Evolutionary conservation across 2,113 vertebrate species (phyloP).

Genomic region (Sminthopsis crassicaudata): DNA sequence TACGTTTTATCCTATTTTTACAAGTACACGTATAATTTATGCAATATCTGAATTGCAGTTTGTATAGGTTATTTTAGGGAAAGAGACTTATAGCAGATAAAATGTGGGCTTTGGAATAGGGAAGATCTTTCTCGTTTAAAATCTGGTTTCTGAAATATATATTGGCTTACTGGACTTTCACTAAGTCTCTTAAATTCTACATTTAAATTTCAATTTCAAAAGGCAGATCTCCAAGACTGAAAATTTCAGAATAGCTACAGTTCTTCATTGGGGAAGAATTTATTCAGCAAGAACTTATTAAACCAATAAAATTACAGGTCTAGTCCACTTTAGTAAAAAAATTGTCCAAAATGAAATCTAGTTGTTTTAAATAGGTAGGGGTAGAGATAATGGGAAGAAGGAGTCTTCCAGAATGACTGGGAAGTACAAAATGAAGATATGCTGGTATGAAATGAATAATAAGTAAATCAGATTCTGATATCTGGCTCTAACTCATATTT

Average conservation of each 20-base stretch:
- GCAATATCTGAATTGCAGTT: background rate
- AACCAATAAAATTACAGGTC: background rate
- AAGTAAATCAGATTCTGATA: background rate
- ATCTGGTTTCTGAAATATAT: background rate
- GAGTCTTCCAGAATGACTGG: background rate
- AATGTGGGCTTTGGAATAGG: background rate
- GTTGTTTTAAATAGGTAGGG: background rate
- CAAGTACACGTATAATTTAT: background rate
- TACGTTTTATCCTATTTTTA: background rate
- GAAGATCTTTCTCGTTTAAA: background rate
- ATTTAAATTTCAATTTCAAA: too few relatives aligned
- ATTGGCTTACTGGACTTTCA: background rate
- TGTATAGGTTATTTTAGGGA: background rate
- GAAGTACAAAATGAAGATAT: background rate
- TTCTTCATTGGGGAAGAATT: background rate
- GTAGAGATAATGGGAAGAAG: background rate
- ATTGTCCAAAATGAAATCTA: background rate
- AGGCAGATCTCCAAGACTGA: background rate
- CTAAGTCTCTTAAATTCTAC: too few relatives aligned
- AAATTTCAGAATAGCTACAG: background rate
- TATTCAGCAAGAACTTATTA: background rate
- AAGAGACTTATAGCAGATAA: background rate
- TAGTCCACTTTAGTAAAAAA: background rate
- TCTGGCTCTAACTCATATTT: conserved; percentile 35
- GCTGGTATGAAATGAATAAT: too few relatives aligned